Evolutionary conservation across 2,113 vertebrate species (phyloP).

Genomic region (Coreoperca whiteheadi): DNA sequence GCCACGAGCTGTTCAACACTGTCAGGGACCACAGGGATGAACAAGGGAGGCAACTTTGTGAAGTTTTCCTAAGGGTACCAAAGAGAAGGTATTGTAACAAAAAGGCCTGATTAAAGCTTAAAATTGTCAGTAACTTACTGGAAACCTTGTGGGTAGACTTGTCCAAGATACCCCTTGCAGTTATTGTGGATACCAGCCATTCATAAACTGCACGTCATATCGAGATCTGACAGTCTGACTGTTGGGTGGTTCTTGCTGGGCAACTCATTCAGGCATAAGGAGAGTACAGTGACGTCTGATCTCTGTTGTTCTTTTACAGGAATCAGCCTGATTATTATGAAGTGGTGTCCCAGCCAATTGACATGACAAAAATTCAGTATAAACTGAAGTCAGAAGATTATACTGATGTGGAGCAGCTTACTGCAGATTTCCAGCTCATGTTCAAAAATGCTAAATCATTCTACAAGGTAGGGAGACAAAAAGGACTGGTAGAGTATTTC

Average conservation of each 20-base stretch:
- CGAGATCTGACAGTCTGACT: neutral
- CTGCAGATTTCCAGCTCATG: conserved; percentile 95
- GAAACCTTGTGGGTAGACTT: neutral
- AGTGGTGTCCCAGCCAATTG: conserved; percentile 96
- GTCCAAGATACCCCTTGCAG: no score
- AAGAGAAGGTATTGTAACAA: conserved; percentile 90
- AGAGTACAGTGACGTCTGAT: neutral
- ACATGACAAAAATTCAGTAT: conserved; percentile 98
- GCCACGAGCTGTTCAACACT: conserved; percentile 97
- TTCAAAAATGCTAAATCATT: conserved; percentile 98
- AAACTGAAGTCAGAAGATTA: conserved; percentile 99
- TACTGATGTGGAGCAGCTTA: conserved; percentile 92
- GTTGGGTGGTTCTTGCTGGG: neutral
- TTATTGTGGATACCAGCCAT: neutral
- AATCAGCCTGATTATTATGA: conserved; percentile 99
- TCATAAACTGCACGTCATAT: neutral
- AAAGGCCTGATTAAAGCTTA: neutral
- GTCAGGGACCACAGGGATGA: conserved; percentile 97
- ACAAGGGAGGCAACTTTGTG: conserved; percentile 94
- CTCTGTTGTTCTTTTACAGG: conserved; percentile 68
- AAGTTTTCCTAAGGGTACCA: conserved; percentile 94
- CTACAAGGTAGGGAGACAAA: conserved; percentile 88
- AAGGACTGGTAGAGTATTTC: neutral
- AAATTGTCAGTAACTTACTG: neutral
- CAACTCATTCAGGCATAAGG: no score